These are phyloP conservation scores for Rhynchotus rufescens DNA, from an alignment of 2,797 vertebrate species.

Conservation along the genomic window DNA sequence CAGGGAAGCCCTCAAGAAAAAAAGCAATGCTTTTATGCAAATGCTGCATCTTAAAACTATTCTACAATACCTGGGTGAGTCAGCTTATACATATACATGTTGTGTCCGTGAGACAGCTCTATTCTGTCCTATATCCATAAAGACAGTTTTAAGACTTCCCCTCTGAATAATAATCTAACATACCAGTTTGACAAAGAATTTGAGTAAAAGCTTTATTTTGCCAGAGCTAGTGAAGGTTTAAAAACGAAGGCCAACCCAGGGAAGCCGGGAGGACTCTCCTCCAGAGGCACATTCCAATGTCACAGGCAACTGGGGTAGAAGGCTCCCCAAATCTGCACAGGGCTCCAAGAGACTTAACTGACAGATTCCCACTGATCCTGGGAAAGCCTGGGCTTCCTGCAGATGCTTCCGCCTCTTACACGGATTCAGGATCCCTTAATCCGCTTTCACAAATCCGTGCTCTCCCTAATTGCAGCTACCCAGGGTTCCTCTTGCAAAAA, in stretches of 20 bases:
- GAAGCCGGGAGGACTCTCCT: not conserved
- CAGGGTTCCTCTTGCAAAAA: not conserved
- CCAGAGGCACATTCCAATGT: not conserved
- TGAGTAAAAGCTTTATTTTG: not conserved
- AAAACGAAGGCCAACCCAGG: not conserved
- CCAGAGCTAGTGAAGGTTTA: not conserved
- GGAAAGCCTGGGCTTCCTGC: not conserved
- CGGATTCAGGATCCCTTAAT: not conserved
- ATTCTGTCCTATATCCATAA: not conserved
- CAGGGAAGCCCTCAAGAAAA: not conserved
- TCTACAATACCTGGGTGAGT: not conserved
- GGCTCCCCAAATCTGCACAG: not conserved
- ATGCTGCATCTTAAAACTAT: not conserved
- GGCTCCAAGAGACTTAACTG: not conserved
- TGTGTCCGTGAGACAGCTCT: not conserved
- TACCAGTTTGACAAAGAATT: not conserved
- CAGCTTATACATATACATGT: not conserved
- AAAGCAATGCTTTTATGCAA: not conserved
- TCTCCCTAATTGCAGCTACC: not conserved
- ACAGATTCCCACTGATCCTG: not conserved
- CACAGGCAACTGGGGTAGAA: not conserved
- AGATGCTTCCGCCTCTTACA: not conserved
- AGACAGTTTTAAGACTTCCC: not conserved
- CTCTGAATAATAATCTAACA: not conserved
- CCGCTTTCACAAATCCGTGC: not conserved